Conservation (phyloP, 2,797 vertebrate genomes). For the Ceryle rudis region DNA sequence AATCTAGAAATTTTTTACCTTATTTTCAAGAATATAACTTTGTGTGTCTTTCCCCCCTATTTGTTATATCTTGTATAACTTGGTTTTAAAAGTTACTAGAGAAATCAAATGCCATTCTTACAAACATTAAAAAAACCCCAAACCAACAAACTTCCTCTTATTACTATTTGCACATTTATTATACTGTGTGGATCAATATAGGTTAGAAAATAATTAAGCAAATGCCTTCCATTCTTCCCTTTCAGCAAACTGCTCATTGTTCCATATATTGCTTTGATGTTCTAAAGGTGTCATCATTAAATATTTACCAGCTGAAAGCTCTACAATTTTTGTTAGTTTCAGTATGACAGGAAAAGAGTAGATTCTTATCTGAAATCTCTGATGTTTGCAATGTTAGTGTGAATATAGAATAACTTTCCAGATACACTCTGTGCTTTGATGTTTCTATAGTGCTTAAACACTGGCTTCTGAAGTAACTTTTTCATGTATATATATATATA, state of each 20-base stretch:
- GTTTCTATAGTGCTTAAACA: neutral
- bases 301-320: neutral
- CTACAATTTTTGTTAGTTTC: neutral
- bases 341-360: neutral
- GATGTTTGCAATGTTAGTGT: neutral
- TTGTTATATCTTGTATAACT: neutral
- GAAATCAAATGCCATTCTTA: neutral
- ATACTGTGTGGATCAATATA: neutral
- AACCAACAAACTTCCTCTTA: neutral
- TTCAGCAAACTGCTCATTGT: neutral
- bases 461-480: neutral
- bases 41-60: rapidly evolving
- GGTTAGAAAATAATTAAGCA: neutral
- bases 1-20: neutral
- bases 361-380: neutral
- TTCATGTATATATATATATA: neutral
- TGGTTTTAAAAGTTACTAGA: neutral
- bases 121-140: neutral
- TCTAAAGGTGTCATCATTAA: neutral
- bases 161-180: neutral
- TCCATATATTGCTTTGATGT: neutral
- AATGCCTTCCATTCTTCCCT: neutral
- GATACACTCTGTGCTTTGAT: neutral
- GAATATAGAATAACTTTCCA: neutral
- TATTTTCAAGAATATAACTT: neutral